These are phyloP conservation scores for Coluber constrictor DNA, from an alignment of 2,797 vertebrate genomes.

Conservation along the genomic window DNA sequence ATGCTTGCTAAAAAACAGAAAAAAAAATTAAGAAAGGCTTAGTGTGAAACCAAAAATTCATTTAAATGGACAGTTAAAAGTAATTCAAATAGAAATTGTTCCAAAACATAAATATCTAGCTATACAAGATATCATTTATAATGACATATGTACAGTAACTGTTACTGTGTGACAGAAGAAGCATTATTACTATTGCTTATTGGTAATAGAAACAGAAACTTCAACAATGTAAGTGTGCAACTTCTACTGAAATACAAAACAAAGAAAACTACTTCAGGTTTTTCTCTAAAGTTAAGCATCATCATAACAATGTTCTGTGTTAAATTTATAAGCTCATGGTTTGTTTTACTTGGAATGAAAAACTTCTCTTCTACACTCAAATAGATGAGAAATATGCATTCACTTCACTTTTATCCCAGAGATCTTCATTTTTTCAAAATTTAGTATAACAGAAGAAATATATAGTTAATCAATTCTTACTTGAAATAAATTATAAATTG, in stretches of 20 bases:
- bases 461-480: not conserved
- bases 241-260: not conserved
- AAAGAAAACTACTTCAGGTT: not conserved
- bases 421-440: not conserved
- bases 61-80: not conserved
- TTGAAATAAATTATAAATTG: slow-evolving; percentile 15
- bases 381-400: slow-evolving; percentile 1
- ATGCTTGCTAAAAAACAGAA: not conserved
- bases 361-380: slow-evolving; percentile 1
- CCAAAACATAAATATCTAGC: not conserved
- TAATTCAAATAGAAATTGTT: not conserved
- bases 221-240: not conserved
- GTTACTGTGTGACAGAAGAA: not conserved
- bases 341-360: slow-evolving; percentile 3
- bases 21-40: not conserved
- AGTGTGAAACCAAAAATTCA: not conserved
- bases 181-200: not conserved
- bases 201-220: not conserved
- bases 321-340: slow-evolving; percentile 11
- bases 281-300: not conserved
- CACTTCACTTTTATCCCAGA: not conserved
- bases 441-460: not conserved
- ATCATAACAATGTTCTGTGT: not conserved
- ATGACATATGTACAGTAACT: not conserved
- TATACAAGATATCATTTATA: not conserved